These are phyloP conservation scores for Aldabrachelys gigantea DNA, from an alignment of 2,113 vertebrate species.

Conservation along the genomic window DNA sequence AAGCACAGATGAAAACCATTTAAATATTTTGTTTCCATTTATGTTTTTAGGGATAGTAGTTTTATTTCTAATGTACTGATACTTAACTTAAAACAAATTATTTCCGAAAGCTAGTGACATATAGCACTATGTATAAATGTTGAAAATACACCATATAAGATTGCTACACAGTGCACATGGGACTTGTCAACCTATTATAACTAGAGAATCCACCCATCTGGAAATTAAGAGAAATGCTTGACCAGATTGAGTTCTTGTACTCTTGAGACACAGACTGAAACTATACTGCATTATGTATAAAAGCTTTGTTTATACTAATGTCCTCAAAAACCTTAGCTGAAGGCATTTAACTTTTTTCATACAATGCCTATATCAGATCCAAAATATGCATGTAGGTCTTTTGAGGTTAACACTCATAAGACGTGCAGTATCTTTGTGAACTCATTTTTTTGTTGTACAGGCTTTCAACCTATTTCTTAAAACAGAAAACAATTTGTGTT, in stretches of 20 bases:
- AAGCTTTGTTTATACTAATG: conserved; percentile 46
- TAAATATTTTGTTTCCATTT: background rate
- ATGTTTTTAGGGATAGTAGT: background rate
- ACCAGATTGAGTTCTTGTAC: conserved; percentile 39
- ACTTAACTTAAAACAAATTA: background rate
- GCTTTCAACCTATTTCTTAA: conserved; percentile 63
- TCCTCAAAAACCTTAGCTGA: conserved; percentile 46
- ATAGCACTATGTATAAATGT: background rate
- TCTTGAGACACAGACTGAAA: conserved; percentile 38
- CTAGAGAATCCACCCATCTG: conserved; percentile 45
- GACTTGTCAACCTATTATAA: conserved; percentile 30
- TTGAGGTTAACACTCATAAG: conserved; percentile 49
- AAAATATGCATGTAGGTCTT: conserved; percentile 37
- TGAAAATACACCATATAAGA: background rate
- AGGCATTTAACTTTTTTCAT: background rate
- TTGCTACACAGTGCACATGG: conserved; percentile 22
- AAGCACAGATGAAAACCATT: background rate
- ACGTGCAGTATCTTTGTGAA: conserved; percentile 36
- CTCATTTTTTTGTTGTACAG: conserved; percentile 58
- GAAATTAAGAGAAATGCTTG: conserved; percentile 31
- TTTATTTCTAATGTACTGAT: background rate
- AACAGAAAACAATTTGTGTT: conserved; percentile 49
- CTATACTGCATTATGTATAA: conserved; percentile 51
- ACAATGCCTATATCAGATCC: conserved; percentile 25
- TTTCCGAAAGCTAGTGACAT: background rate